Conservation (phyloP, 2,113 vertebrate genomes). For the Notiomystis cincta region DNA sequence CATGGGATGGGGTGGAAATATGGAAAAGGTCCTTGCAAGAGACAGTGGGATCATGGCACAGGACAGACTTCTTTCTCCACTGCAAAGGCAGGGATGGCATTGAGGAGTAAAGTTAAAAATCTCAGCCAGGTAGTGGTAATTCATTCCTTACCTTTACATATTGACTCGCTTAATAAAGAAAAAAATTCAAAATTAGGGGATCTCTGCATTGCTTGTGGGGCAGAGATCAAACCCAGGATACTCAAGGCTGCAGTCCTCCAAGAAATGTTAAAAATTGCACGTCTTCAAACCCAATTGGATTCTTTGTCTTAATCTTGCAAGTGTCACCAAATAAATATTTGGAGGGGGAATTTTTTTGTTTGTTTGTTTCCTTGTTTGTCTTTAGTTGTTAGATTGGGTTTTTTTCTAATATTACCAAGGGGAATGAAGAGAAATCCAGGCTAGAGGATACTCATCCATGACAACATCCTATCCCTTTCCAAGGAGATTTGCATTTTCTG, state of each 20-base stretch:
- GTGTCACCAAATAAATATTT: background rate
- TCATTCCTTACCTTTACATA: background rate
- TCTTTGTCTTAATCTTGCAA: background rate
- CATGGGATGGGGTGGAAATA: background rate
- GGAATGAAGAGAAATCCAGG: background rate
- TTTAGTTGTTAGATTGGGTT: background rate
- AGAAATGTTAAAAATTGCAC: background rate
- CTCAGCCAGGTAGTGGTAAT: background rate
- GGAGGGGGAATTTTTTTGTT: fast-evolving
- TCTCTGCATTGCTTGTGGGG: background rate
- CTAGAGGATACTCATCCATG: background rate
- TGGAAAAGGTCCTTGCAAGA: background rate
- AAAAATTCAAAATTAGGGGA: background rate
- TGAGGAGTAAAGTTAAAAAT: background rate
- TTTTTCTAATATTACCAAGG: background rate
- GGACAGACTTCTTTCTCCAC: background rate
- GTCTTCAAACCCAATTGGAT: background rate
- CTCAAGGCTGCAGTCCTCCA: background rate
- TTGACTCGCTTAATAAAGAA: background rate
- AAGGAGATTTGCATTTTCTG: background rate
- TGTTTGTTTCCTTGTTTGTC: background rate
- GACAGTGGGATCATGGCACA: fast-evolving
- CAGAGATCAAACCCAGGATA: fast-evolving
- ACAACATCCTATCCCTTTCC: background rate
- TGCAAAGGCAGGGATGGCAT: background rate